Evolutionary conservation across 2,113 vertebrate species (phyloP), one percentile per base, ranked within the genome.

Genomic region (Stegastes partitus): DNA sequence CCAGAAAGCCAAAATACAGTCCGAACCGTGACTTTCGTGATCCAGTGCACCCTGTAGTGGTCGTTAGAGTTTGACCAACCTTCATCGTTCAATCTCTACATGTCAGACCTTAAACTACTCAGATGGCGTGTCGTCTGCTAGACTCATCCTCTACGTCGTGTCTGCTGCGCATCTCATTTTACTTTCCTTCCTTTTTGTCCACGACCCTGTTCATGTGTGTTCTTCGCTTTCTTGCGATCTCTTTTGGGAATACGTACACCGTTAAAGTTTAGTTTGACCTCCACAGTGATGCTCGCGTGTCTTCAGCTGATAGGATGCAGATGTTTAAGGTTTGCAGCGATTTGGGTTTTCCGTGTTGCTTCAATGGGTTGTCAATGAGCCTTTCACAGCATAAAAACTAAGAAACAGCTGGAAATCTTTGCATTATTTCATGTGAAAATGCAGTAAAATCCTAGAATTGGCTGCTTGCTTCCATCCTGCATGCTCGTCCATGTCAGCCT

Each of bases 311-410:
- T 56, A 5, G 7, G 26, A 69, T 64, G 56, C 21, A 49, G 28
- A 28, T 49, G 5, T 34, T 45, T 6, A 66, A 51, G 57, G 15
- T 12, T 47, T 73, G 18, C 68, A 64, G 11, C 55, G 34, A 55
- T 31, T 47, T 45, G 26, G 68, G 51, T 53, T 55, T 68, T 23
- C 22, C 49, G 34, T 10, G 67, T 49, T 64, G 67, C 18, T 70
- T 25, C 57, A 28, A 19, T 83, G 89, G 84, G 84, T 84, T 81
- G 50, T 90, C 86, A 87, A 87, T 87, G 84, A 87, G 89, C 82
- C 74, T 28, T 49, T 19, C 56, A 55, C 21, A 80, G 19, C 28
- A 37, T 62, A 31, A 12, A 4, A 66, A 56, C 22, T 58, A 11
- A 63, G 63, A 71, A 55, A 28, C 42, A 7, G 25, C 39, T 45